A percentile compares a stretch with the other conserved stretches of the same genome.
Evolutionary conservation across 2,888 invertebrate genomes (phyloP).

Genomic region (Xylota segnis): DNA sequence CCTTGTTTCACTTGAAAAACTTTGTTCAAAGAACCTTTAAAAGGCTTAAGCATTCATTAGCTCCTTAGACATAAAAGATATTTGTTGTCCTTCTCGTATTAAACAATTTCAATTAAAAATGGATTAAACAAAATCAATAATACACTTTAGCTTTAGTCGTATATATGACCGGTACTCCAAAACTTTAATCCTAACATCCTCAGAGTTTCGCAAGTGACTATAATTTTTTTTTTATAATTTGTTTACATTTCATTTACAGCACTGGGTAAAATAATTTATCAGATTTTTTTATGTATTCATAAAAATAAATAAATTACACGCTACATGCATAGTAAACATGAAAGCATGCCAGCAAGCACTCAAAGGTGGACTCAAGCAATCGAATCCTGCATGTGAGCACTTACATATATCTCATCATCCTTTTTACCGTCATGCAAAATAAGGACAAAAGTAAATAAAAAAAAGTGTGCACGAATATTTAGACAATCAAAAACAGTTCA

Average conservation of each 20-base stretch:
- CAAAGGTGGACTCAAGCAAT: slow-evolving; percentile 19
- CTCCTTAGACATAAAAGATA: too few relatives aligned
- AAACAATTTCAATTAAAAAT: neutral
- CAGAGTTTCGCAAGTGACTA: slow-evolving; percentile 62
- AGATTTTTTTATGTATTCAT: slow-evolving; percentile 12
- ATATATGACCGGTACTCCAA: neutral
- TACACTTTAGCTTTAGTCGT: too few relatives aligned
- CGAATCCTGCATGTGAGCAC: slow-evolving; percentile 28
- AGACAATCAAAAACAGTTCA: slow-evolving; percentile 62
- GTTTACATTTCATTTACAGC: slow-evolving; percentile 18
- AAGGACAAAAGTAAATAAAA: slow-evolving; percentile 33
- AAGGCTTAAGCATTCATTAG: too few relatives aligned
- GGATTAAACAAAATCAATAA: too few relatives aligned
- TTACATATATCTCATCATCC: slow-evolving; percentile 18
- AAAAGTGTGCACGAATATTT: slow-evolving; percentile 56
- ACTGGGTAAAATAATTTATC: slow-evolving; percentile 21
- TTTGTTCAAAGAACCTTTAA: too few relatives aligned
- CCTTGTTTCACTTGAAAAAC: too few relatives aligned
- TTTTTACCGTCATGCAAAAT: slow-evolving; percentile 60
- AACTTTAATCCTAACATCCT: slow-evolving; percentile 17
- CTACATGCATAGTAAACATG: slow-evolving; percentile 59
- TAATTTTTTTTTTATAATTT: slow-evolving; percentile 13
- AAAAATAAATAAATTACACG: slow-evolving; percentile 37
- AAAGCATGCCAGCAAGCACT: slow-evolving; percentile 65
- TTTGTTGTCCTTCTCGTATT: neutral